phyloP scores from a whole-genome alignment of 2,888 invertebrate species.

The Brenthis daphne region DNA sequence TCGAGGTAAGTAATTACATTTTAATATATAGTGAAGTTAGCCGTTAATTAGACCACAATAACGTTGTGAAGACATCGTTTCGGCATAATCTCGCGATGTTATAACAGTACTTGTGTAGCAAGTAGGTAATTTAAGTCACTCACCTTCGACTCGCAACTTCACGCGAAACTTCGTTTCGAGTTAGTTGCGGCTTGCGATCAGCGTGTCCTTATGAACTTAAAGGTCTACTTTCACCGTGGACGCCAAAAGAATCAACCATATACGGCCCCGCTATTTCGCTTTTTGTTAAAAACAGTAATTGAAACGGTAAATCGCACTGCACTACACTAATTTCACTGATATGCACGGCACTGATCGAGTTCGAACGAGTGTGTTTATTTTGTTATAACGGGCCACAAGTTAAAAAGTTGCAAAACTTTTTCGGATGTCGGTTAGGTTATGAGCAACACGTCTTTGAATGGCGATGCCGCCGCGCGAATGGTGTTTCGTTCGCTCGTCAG shows the following conservation, averaged over 20 bases:
- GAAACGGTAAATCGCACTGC: conserved; percentile 76
- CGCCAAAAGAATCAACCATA: conserved; percentile 72
- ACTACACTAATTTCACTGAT: conserved; percentile 55
- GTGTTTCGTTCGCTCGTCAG: conserved; percentile 38
- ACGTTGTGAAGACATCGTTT: conserved; percentile 6
- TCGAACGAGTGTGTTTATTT: conserved; percentile 51
- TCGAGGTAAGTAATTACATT: background rate
- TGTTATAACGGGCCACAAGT: conserved; percentile 57
- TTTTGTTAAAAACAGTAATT: conserved; percentile 76
- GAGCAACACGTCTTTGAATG: conserved; percentile 51
- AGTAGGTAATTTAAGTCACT: conserved; percentile 70
- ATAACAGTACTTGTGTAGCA: conserved; percentile 64
- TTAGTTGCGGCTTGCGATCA: conserved; percentile 68
- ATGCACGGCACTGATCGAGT: conserved; percentile 65
- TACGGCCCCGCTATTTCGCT: conserved; percentile 65
- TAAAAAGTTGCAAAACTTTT: conserved; percentile 74
- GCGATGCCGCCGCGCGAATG: conserved; percentile 69
- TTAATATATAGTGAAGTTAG: conserved; percentile 8
- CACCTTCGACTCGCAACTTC: conserved; percentile 71
- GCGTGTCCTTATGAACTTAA: conserved; percentile 79
- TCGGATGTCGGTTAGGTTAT: conserved; percentile 60
- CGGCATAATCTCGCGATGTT: background rate
- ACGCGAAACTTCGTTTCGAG: conserved; percentile 72
- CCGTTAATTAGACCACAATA: conserved; percentile 6
- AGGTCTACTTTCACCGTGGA: conserved; percentile 79